These are phyloP conservation scores for Schizaphis graminum DNA, from an alignment of 2,888 invertebrate genomes.

Conservation along the genomic window DNA sequence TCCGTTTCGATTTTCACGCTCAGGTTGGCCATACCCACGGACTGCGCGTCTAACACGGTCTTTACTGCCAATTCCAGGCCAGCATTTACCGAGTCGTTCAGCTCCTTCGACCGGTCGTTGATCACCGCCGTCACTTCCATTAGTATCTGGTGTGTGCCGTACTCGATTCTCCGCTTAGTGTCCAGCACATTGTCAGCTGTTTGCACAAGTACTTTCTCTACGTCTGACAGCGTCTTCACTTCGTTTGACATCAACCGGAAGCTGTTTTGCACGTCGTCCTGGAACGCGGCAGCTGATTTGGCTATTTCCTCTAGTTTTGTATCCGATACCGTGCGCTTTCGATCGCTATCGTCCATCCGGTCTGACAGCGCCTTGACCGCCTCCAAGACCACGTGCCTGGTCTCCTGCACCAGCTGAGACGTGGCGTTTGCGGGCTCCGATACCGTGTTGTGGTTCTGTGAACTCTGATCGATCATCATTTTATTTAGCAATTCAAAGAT, in stretches of 20 bases:
- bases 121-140: slow-evolving; percentile 81
- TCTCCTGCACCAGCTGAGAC: slow-evolving; percentile 74
- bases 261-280: slow-evolving; percentile 74
- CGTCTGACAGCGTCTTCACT: slow-evolving; percentile 77
- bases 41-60: slow-evolving; percentile 80
- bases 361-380: slow-evolving; percentile 71
- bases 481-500: slow-evolving; percentile 72
- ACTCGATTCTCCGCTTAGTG: slow-evolving; percentile 86
- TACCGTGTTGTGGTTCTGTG: background rate
- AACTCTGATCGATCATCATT: background rate
- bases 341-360: slow-evolving; percentile 74
- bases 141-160: slow-evolving; percentile 85
- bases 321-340: slow-evolving; percentile 75
- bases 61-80: slow-evolving; percentile 81
- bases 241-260: slow-evolving; percentile 73
- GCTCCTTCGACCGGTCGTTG: slow-evolving; percentile 76
- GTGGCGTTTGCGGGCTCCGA: slow-evolving; percentile 74
- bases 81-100: slow-evolving; percentile 78
- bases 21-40: slow-evolving; percentile 80
- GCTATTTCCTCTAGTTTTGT: slow-evolving; percentile 76
- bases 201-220: slow-evolving; percentile 83
- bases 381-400: slow-evolving; percentile 73
- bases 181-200: slow-evolving; percentile 88
- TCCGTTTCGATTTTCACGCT: slow-evolving; percentile 84
- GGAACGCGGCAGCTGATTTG: slow-evolving; percentile 74